A percentile compares a stretch with the other conserved stretches of the same genome.
Evolutionary conservation across 2,113 vertebrate genomes (phyloP).

Genomic region (Trichechus manatus): DNA sequence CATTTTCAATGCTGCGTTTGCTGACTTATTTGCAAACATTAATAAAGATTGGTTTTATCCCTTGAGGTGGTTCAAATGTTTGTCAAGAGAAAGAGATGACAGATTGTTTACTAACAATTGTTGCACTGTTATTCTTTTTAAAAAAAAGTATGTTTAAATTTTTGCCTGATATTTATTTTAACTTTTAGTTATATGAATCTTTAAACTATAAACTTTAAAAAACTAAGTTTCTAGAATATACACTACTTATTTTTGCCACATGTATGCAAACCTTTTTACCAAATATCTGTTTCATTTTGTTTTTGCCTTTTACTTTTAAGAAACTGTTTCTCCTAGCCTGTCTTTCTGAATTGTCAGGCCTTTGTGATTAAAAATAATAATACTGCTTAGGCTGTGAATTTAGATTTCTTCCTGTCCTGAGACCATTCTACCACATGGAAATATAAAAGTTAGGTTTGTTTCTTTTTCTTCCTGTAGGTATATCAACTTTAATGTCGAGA

Average conservation of each 20-base stretch:
- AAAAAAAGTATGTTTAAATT: background rate
- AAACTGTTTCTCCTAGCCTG: background rate
- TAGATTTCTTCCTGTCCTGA: slow-evolving; percentile 21
- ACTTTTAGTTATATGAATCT: background rate
- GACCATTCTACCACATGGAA: background rate
- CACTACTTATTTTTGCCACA: background rate
- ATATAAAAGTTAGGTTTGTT: background rate
- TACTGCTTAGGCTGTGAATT: background rate
- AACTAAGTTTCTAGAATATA: background rate
- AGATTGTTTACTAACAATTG: background rate
- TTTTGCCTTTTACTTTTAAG: slow-evolving; percentile 45
- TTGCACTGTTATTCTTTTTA: background rate
- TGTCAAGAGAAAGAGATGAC: slow-evolving; percentile 10
- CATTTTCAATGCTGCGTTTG: slow-evolving; percentile 26
- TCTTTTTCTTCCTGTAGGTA: background rate
- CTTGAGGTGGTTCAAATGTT: background rate
- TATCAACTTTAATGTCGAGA: background rate
- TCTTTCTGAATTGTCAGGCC: background rate
- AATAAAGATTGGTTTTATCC: slow-evolving; percentile 12
- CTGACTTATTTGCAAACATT: slow-evolving; percentile 61
- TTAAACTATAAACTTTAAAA: background rate
- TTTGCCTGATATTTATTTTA: background rate
- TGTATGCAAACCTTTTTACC: background rate
- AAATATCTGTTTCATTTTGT: background rate
- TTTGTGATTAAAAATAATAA: slow-evolving; percentile 17